Evolutionary conservation across 1,140 invertebrate species (phyloP).

Genomic region (Muscidifurax raptorellus): DNA sequence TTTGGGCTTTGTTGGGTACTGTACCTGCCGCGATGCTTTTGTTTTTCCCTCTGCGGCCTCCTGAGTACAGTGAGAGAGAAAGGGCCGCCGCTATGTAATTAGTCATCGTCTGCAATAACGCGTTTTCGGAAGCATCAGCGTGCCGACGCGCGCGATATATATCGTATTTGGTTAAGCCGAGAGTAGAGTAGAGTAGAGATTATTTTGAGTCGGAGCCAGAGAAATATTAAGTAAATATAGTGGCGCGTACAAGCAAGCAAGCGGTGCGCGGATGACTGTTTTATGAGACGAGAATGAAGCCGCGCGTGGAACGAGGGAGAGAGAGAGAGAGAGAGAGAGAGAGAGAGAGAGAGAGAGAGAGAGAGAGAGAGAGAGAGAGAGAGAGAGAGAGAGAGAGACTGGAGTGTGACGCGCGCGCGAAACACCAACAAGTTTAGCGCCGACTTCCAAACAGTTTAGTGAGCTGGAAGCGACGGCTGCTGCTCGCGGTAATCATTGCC

Average conservation of each 20-base stretch:
- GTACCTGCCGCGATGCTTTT: not conserved
- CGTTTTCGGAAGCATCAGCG: not conserved
- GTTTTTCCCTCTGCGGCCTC: not conserved
- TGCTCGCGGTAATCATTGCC: conserved; percentile 42
- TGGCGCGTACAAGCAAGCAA: not conserved
- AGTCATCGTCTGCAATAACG: not conserved
- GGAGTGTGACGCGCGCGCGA: conserved; percentile 13
- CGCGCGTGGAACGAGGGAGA: too few relatives aligned
- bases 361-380: too few relatives aligned
- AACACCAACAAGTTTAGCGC: conserved; percentile 23
- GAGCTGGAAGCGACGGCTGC: conserved; percentile 16
- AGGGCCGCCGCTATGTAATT: not conserved
- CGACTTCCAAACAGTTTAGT: conserved; percentile 33
- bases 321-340: too few relatives aligned
- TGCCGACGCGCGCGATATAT: too few relatives aligned
- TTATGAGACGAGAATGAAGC: conserved; percentile 18
- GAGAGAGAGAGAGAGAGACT: not conserved
- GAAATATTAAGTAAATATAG: not conserved
- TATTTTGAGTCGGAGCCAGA: not conserved
- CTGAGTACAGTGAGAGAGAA: not conserved
- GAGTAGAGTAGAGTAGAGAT: not conserved
- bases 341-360: too few relatives aligned
- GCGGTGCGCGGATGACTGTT: conserved; percentile 7
- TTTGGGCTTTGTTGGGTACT: too few relatives aligned
- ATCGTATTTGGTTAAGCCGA: not conserved